Evolutionary conservation across 2,797 vertebrate species (phyloP).

Genomic region (Pelobates cultripes): DNA sequence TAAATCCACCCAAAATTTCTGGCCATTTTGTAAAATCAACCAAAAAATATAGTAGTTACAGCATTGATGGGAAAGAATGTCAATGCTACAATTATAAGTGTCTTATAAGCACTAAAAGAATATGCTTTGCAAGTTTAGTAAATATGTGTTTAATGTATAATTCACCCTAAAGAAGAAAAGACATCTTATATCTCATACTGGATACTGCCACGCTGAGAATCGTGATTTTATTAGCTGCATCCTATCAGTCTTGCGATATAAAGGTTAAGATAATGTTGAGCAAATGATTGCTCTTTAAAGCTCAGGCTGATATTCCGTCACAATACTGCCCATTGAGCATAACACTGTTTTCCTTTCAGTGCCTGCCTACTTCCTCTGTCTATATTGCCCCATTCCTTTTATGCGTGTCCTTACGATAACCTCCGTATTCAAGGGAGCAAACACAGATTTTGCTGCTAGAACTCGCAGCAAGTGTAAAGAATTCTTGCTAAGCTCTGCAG

Average conservation of each 20-base stretch:
- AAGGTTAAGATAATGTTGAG: neutral
- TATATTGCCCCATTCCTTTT: slow-evolving; percentile 43
- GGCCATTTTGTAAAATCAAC: no score
- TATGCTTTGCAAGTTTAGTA: no score
- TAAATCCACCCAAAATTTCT: no score
- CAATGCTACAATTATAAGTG: no score
- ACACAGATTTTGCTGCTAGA: neutral
- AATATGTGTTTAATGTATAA: no score
- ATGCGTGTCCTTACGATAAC: slow-evolving; percentile 46
- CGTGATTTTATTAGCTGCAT: no score
- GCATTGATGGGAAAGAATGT: no score
- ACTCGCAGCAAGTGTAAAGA: no score
- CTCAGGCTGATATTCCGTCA: slow-evolving; percentile 17
- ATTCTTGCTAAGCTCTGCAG: no score
- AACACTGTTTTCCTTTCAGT: slow-evolving; percentile 38
- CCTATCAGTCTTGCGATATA: neutral
- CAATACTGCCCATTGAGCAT: slow-evolving; percentile 31
- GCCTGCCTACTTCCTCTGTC: slow-evolving; percentile 40
- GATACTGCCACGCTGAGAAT: no score
- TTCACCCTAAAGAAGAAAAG: neutral
- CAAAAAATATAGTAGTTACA: no score
- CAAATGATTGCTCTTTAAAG: slow-evolving; percentile 1
- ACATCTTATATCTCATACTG: neutral
- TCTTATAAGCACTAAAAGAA: no score
- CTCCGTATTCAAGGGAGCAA: slow-evolving; percentile 22